phyloP scores from a whole-genome alignment of 92 coral and sea anemone genomes.

The Palythoa grandis region DNA sequence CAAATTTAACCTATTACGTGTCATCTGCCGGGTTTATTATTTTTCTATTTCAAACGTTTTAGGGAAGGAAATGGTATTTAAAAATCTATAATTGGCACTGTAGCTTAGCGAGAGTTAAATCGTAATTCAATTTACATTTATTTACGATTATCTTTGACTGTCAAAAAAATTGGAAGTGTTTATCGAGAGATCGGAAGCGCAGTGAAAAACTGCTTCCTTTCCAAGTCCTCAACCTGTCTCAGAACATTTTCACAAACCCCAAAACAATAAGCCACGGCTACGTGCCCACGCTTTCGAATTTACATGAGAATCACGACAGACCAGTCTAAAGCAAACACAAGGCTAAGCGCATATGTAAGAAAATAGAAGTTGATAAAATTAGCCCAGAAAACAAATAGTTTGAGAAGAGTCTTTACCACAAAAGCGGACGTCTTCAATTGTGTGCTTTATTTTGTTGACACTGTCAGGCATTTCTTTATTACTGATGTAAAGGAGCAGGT shows the following conservation, averaged over 20 bases:
- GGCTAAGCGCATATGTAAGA: constrained; percentile 26
- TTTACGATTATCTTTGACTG: constrained; percentile 1
- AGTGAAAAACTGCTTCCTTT: constrained; percentile 40
- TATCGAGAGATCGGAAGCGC: constrained; percentile 37
- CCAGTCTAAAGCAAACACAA: constrained; percentile 27
- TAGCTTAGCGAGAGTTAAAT: constrained; percentile 13
- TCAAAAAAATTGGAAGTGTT: constrained; percentile 18
- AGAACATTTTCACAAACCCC: constrained; percentile 14
- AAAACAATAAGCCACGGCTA: constrained; percentile 7
- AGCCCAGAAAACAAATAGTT: constrained; percentile 26
- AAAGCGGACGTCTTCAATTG: constrained; percentile 36
- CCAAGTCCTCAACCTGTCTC: not conserved
- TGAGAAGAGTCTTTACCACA: constrained; percentile 34
- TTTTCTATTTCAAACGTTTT: constrained; percentile 15
- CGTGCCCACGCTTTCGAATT: constrained; percentile 54
- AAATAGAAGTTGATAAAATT: constrained; percentile 32
- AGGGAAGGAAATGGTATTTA: constrained; percentile 30
- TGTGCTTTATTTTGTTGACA: constrained; percentile 19
- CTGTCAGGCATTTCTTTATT: constrained; percentile 23
- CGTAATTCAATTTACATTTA: constrained; percentile 20
- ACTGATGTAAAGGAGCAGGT: constrained; percentile 8
- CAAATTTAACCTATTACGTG: constrained; percentile 36
- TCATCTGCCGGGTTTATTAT: constrained; percentile 37
- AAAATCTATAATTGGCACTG: constrained; percentile 26
- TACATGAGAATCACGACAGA: constrained; percentile 68